Conservation (phyloP, 2,113 vertebrate genomes). For the Sialia sialis region DNA sequence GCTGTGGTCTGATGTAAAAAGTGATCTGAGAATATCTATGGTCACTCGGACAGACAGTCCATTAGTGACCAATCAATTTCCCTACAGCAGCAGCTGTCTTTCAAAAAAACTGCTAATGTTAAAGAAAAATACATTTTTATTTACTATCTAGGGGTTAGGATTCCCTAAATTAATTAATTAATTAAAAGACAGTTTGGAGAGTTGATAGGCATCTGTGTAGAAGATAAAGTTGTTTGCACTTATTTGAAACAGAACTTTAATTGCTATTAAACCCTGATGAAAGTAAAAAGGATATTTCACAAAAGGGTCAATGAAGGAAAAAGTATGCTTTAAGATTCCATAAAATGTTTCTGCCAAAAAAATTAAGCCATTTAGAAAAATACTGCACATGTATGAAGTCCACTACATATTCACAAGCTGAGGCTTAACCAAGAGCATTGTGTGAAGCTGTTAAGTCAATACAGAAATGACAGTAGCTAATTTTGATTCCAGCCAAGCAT, state of each 20-base stretch:
- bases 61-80: background rate
- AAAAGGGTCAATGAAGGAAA: background rate
- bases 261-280: background rate
- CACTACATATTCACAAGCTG: background rate
- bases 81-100: background rate
- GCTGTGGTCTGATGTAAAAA: background rate
- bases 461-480: background rate
- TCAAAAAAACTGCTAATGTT: background rate
- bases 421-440: background rate
- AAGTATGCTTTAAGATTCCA: background rate
- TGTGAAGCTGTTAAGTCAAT: background rate
- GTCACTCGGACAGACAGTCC: background rate
- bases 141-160: background rate
- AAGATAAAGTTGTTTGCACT: background rate
- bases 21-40: background rate
- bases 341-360: background rate
- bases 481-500: background rate
- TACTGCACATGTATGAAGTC: background rate
- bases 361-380: background rate
- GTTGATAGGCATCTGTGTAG: background rate
- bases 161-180: background rate
- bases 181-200: background rate
- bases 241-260: background rate
- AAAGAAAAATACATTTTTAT: background rate
- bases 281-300: background rate